Conservation (phyloP, 1,140 invertebrate genomes). For the Colletes latitarsis region DNA sequence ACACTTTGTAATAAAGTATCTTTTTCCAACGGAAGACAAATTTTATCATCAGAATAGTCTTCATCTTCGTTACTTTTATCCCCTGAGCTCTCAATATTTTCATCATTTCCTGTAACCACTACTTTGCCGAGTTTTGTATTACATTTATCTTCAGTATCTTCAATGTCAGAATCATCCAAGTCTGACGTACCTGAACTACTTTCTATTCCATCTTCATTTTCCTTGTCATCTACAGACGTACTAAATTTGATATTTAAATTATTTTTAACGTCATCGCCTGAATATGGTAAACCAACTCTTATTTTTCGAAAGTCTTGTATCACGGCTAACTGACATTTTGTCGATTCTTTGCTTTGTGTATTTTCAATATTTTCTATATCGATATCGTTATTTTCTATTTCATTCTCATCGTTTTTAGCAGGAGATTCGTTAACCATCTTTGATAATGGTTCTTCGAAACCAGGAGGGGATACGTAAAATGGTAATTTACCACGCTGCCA, state of each 20-base stretch:
- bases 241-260: constrained; percentile 65
- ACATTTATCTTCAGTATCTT: constrained; percentile 40
- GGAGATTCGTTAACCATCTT: constrained; percentile 59
- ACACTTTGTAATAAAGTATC: constrained; percentile 76
- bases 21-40: constrained; percentile 68
- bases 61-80: constrained; percentile 65
- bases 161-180: constrained; percentile 11
- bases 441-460: constrained; percentile 85
- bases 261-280: constrained; percentile 83
- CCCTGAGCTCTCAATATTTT: constrained; percentile 20
- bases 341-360: constrained; percentile 58
- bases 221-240: constrained; percentile 1
- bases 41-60: constrained; percentile 35
- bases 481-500: constrained; percentile 99
- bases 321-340: constrained; percentile 77
- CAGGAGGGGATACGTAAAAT: constrained; percentile 94
- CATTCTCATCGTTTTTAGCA: constrained; percentile 65
- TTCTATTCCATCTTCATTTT: background rate
- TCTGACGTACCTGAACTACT: background rate
- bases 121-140: background rate
- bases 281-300: constrained; percentile 87
- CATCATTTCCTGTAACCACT: constrained; percentile 25
- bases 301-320: constrained; percentile 92
- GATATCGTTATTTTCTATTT: constrained; percentile 2
- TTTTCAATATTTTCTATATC: constrained; percentile 61